Percentiles rank a stretch among this genome's conserved stretches.
phyloP scores from a whole-genome alignment of 1,140 invertebrate genomes.

The Drosophila melanica region DNA sequence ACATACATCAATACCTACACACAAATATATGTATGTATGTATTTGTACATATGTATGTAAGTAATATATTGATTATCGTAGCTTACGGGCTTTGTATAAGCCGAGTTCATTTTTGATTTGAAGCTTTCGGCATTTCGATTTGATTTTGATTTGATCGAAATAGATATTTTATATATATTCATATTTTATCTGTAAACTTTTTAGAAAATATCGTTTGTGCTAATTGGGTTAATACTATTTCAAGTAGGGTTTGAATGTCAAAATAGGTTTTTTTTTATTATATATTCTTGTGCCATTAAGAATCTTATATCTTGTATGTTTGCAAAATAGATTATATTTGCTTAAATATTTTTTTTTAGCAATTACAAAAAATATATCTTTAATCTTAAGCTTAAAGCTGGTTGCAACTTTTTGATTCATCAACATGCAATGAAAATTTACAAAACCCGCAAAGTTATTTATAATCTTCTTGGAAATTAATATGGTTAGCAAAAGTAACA shows the following conservation, averaged over 20 bases:
- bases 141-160: not conserved
- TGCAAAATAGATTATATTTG: too few relatives aligned
- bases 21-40: constrained; percentile 1
- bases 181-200: not conserved
- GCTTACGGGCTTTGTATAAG: constrained; percentile 7
- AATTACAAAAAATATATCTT: not conserved
- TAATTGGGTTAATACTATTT: too few relatives aligned
- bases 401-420: not conserved
- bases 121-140: not conserved
- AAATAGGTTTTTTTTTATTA: too few relatives aligned
- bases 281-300: too few relatives aligned
- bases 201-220: too few relatives aligned
- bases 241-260: too few relatives aligned
- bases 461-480: not conserved
- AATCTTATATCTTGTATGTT: too few relatives aligned
- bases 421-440: not conserved
- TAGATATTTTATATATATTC: not conserved
- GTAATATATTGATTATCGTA: constrained; percentile 20
- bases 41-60: not conserved
- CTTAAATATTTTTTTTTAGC: too few relatives aligned
- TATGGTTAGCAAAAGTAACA: not conserved
- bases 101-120: not conserved
- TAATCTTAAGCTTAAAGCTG: not conserved
- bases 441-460: not conserved
- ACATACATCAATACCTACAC: not conserved